These are phyloP conservation scores for Chymomyza fuscimana DNA, from an alignment of 2,888 invertebrate genomes.

Conservation along the genomic window DNA sequence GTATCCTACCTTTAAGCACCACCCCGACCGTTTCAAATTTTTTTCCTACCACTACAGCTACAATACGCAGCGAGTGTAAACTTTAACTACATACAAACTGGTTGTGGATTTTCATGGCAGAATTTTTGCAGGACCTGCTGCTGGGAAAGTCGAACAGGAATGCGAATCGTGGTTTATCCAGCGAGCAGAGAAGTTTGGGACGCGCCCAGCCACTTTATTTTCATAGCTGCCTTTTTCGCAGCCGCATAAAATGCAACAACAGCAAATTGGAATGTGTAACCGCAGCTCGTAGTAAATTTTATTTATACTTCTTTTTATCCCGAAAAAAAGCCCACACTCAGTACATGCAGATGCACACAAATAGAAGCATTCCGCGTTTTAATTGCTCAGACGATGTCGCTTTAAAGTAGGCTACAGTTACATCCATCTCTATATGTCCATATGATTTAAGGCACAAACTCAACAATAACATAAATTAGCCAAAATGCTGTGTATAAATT, in stretches of 20 bases:
- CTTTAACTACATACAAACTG: slow-evolving; percentile 37
- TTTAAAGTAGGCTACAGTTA: slow-evolving; percentile 35
- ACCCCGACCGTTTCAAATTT: too few species aligned
- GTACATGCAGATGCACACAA: slow-evolving; percentile 1
- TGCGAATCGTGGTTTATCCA: neutral
- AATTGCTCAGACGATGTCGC: slow-evolving; percentile 29
- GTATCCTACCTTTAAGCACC: too few species aligned
- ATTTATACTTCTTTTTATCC: slow-evolving; percentile 54
- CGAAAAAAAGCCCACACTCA: slow-evolving; percentile 8
- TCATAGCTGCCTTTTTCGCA: slow-evolving; percentile 72
- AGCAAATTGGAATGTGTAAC: slow-evolving; percentile 75
- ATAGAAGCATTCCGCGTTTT: slow-evolving; percentile 15
- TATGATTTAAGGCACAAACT: slow-evolving; percentile 52
- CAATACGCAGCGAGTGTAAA: slow-evolving; percentile 13
- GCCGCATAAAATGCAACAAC: slow-evolving; percentile 74
- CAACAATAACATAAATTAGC: slow-evolving; percentile 65
- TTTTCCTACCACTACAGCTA: neutral
- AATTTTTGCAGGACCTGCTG: neutral
- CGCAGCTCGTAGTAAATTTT: slow-evolving; percentile 73
- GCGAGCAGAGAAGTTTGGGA: neutral
- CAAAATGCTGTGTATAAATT: slow-evolving; percentile 70
- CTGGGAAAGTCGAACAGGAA: neutral
- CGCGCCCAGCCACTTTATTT: slow-evolving; percentile 63
- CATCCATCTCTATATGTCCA: slow-evolving; percentile 44
- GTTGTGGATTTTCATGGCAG: slow-evolving; percentile 45